Conservation (phyloP, 2,797 vertebrate species). For the Phrynocephalus vlangalii region DNA sequence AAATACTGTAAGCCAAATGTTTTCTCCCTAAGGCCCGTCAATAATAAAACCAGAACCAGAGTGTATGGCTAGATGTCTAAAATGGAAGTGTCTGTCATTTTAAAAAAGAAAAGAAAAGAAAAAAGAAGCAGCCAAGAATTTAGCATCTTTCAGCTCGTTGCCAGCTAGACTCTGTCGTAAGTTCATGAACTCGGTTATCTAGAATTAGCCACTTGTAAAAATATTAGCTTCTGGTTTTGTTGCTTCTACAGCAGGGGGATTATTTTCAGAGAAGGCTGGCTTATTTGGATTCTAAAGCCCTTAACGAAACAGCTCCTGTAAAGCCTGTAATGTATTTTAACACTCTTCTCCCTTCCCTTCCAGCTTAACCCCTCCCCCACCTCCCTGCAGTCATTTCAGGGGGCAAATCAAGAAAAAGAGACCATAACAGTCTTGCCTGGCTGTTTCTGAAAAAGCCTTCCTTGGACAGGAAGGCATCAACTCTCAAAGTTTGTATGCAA, state of each 20-base stretch:
- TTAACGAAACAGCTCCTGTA: slow-evolving; percentile 59
- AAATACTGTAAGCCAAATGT: slow-evolving; percentile 26
- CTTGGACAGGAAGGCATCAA: no score
- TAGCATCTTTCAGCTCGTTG: slow-evolving; percentile 44
- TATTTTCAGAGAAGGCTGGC: slow-evolving; percentile 68
- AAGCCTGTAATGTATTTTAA: slow-evolving; percentile 44
- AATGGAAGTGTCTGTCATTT: slow-evolving; percentile 34
- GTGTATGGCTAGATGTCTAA: slow-evolving; percentile 10
- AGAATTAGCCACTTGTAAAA: slow-evolving; percentile 73
- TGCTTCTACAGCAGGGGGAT: slow-evolving; percentile 70
- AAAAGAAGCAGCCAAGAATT: slow-evolving; percentile 34
- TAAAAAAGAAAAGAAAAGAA: slow-evolving; percentile 25
- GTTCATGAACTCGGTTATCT: slow-evolving; percentile 77
- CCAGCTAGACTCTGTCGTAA: slow-evolving; percentile 51
- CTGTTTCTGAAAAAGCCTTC: slow-evolving; percentile 1
- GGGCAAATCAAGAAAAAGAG: slow-evolving; percentile 33
- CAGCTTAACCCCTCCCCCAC: not conserved
- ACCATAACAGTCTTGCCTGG: slow-evolving; percentile 26
- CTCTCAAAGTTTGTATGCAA: no score
- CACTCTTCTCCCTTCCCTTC: slow-evolving; percentile 27
- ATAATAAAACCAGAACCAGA: slow-evolving; percentile 22
- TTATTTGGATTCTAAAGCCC: slow-evolving; percentile 61
- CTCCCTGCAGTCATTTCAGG: slow-evolving; percentile 38
- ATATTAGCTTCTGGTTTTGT: slow-evolving; percentile 73
- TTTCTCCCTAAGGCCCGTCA: slow-evolving; percentile 23